Evolutionary conservation across 1,140 invertebrate species (phyloP), one percentile per base, ranked within the genome.

Genomic region (Dreissena rostriformis): DNA sequence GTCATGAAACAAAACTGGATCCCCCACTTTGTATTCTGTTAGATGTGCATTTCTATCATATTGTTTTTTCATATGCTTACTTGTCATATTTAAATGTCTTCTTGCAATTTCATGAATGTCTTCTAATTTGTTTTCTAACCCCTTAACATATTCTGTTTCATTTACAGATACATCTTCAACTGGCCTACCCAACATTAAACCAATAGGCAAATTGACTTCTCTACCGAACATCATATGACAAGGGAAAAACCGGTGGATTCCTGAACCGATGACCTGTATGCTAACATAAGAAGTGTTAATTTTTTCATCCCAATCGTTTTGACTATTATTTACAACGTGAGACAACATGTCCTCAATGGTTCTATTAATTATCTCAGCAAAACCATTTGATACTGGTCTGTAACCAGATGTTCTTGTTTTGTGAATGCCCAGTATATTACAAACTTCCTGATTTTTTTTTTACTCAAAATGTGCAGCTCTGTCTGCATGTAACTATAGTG

Each of bases 401-500:
- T 39, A 24, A 29, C 26, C 68, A 19, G 26, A 29, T 71, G 68
- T 86, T 75, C 75, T 55, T n/a, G 70, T 81, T 72, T 88, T 87
- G 55, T 85, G 77, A n/a, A 87, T 83, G 17, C 76, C 86, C 49
- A 86, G 61, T 14, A 76, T 19, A n/a, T 82, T 22, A 70, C 87
- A 86, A 11, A 88, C 24, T 49, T 83, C 79, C 24, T 81, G 26
- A 29, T 88, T 84, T 19, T 89, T 22, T 24, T 66, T 49, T 14
- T 82, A 87, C 61, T 85, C 76, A 70, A 90, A 86, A 39, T 89
- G 61, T 28, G 81, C 70, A n/a, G 91, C 94, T 85, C 92, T 22
- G 39, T 78, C 65, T 15, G 39, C 22, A 26, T 11, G 19, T 67
- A 29, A 12, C 49, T 29, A 11, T 28, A 29, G 68, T 7, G 68